Base-by-base conservation (phyloP, 1,140 invertebrate genomes). In the Nasonia longicornis region DNA sequence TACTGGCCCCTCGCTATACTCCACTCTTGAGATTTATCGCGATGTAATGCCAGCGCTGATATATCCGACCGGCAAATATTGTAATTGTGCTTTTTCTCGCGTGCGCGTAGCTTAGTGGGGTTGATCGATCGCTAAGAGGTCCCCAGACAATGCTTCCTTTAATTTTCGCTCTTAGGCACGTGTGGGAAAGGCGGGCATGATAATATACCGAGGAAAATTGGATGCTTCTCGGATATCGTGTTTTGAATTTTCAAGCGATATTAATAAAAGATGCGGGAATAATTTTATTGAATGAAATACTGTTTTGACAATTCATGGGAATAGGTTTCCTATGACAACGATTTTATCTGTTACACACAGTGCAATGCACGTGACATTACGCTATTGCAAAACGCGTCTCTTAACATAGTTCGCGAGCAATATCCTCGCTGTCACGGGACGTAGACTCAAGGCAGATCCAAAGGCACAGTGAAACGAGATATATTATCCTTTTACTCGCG, bases 21-120 rank as follows among this genome's bases (percentile, higher is more conserved):
- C 14, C 6, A 38, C 35, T 35, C 31, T 38, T 14, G 29, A 72
- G 64, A 52, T 77, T 77, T 77, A 77, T 77, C 14, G 42, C 42
- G 12, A 77, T 45, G 38, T 48, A 72, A 48, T 72, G 70, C 70
- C 38, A 14, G 16, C 16, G 31, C 52, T 58, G 52, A 67, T 26
- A 67, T 29, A 67, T 67, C 66, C 66, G 66, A 14, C 26, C 22
- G 31, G 69, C 31, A 70, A 70, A 42, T 70, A 70, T 42, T 48
- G 42, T 77, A 69, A 77, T 77, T 69, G 42, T 69, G 35, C 38
- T 48, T 77, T 52, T 77, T 69, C 42, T 69, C 35, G 35, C 63
- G 63, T 45, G 20, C 8, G 31, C 35, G 8, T 20, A 38, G 52
- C 16, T 66, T 75, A 4, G 20, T 20, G 22, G 31, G 11, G 3